A percentile compares a stretch with the other conserved stretches of the same genome.
phyloP scores from a whole-genome alignment of 2,797 vertebrate genomes.

The Propithecus perrieri region DNA sequence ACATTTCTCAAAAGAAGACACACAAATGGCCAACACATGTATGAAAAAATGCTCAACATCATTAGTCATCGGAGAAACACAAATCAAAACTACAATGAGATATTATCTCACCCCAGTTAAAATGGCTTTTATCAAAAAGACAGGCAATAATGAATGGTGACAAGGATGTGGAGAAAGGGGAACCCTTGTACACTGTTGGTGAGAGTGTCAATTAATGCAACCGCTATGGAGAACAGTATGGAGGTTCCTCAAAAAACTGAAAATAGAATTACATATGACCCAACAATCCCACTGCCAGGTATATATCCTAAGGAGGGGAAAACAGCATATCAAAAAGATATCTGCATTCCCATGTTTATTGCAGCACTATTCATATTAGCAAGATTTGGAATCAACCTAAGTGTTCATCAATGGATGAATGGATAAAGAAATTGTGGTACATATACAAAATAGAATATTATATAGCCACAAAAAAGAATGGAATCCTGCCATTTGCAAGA shows the following conservation, averaged over 20 bases:
- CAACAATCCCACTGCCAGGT: not conserved
- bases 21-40: not conserved
- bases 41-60: not conserved
- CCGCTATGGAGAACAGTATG: not conserved
- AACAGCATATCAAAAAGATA: not conserved
- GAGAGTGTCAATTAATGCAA: not conserved
- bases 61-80: not conserved
- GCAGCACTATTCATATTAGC: not conserved
- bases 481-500: not conserved
- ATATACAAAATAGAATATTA: not conserved
- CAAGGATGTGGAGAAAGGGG: not conserved
- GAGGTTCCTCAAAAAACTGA: not conserved
- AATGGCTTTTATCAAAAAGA: not conserved
- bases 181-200: not conserved
- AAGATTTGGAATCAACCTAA: not conserved
- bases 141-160: not conserved
- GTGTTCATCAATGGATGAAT: not conserved
- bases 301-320: not conserved
- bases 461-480: not conserved
- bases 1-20: not conserved
- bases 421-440: not conserved
- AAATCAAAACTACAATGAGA: not conserved
- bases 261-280: not conserved
- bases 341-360: not conserved
- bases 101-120: not conserved